These are phyloP conservation scores for Lysandra bellargus DNA, from an alignment of 2,888 invertebrate genomes.

Conservation along the genomic window DNA sequence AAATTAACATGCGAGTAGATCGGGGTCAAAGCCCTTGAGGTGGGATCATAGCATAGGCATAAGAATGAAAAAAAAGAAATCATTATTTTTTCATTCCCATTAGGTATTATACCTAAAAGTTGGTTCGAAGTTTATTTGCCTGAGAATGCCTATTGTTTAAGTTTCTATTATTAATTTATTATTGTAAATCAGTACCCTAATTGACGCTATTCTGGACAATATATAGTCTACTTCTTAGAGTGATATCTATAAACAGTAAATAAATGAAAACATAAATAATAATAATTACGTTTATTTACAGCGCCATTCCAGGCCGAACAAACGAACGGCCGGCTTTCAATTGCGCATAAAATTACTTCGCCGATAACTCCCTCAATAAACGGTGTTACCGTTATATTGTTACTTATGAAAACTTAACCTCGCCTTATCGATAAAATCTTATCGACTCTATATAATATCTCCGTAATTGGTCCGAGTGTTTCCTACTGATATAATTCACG, in stretches of 20 bases:
- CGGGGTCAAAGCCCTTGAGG: too few relatives aligned
- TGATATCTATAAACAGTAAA: neutral
- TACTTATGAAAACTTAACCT: constrained; percentile 26
- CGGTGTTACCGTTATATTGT: neutral
- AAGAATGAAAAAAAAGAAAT: too few relatives aligned
- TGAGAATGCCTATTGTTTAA: too few relatives aligned
- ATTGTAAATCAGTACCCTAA: neutral
- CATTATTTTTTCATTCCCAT: too few relatives aligned
- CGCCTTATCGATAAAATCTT: constrained; percentile 20
- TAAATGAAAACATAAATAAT: constrained; percentile 21
- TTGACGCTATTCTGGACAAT: neutral
- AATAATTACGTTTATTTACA: constrained; percentile 15
- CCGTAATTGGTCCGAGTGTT: constrained; percentile 30
- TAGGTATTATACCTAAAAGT: too few relatives aligned
- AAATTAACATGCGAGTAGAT: neutral
- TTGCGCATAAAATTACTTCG: constrained; percentile 19
- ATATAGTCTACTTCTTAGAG: neutral
- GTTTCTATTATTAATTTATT: too few relatives aligned
- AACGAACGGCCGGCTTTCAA: constrained; percentile 11
- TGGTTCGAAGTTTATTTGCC: too few relatives aligned
- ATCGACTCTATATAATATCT: constrained; percentile 21
- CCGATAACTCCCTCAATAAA: constrained; percentile 16
- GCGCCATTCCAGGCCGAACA: constrained; percentile 6
- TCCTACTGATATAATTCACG: constrained; percentile 32
- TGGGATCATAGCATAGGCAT: too few relatives aligned